Base-by-base conservation (phyloP, 2,113 vertebrate species). In the Miniopterus natalensis region DNA sequence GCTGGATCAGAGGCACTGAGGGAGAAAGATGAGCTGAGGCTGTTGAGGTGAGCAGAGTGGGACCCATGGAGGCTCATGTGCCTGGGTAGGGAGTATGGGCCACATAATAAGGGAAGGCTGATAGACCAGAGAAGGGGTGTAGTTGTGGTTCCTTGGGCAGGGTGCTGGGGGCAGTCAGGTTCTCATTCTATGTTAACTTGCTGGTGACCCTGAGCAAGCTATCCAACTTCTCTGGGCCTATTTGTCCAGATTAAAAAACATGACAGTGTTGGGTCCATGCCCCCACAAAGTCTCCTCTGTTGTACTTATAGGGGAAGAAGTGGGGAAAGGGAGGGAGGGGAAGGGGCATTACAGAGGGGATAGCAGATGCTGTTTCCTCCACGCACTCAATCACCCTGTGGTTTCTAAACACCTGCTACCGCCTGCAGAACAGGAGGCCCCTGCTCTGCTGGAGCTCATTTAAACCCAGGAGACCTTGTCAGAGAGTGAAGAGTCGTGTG, bases 11-110 rank as follows among this genome's bases (percentile, higher is more conserved):
- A 12, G 21, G 59, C 14, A 3, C 8, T 0, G 1, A 4, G 55
- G 55, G 27, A 27, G 57, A 31, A 53, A 3, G 15, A 42, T 6
- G 57, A 1, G 49, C 0, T 8, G 79, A 83, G 57, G 45, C 49
- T 40, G 27, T 18, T 11, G 23, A 68, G 49, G 57, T 9, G 36
- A 65, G 42, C 12, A 42, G 18, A n/a, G 6, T 15, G 63, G 45
- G 25, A n/a, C 2, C 8, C 1, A 0, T 2, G 45, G 70, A 42
- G 20, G 27, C 5, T 51, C 29, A 2, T 4, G 12, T 23, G 49
- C 17, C 68, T 57, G 40, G 12, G 68, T 6, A 9, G 66, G 65
- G 45, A 49, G 36, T 18, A 2, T 1, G 29, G 63, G 75, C 9
- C 25, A 14, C 20, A 31, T 6, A 47, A 42, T 10, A 0, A 74